phyloP scores from a whole-genome alignment of 1,140 invertebrate species.

The Pachyrhynchus sulphureomaculatus region DNA sequence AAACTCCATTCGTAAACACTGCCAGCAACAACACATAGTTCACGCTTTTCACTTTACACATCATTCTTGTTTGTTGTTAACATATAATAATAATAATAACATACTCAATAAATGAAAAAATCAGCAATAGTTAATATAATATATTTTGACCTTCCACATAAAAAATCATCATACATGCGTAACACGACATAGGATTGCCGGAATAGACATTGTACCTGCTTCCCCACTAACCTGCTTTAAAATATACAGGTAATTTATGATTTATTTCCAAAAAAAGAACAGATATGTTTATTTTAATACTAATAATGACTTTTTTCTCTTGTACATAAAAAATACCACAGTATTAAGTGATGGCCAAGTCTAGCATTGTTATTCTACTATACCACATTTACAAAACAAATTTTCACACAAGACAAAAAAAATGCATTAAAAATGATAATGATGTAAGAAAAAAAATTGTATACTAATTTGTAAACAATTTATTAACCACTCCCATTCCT shows the following conservation, averaged over 20 bases:
- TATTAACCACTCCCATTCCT: too few relatives aligned
- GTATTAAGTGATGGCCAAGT: too few relatives aligned
- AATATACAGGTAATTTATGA: not conserved
- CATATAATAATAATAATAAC: constrained; percentile 25
- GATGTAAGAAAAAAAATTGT: too few relatives aligned
- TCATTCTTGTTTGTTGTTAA: constrained; percentile 20
- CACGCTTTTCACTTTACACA: constrained; percentile 25
- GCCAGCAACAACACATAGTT: constrained; percentile 14
- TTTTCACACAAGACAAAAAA: too few relatives aligned
- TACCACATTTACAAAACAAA: too few relatives aligned
- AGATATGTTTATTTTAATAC: too few relatives aligned
- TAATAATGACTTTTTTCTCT: too few relatives aligned
- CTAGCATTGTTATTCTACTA: too few relatives aligned
- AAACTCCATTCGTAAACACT: not conserved
- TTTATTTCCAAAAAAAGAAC: not conserved
- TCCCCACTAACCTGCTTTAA: constrained; percentile 5
- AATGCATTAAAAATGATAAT: too few relatives aligned
- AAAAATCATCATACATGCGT: constrained; percentile 45
- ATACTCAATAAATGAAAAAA: constrained; percentile 33
- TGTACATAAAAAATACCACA: too few relatives aligned
- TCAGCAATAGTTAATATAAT: constrained; percentile 32
- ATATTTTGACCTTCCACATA: constrained; percentile 41
- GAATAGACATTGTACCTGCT: constrained; percentile 7
- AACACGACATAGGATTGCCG: constrained; percentile 23
- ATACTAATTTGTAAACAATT: too few relatives aligned